Evolutionary conservation across 64 coral and sea anemone species (phyloP).

Genomic region (Stichodactyla helianthus): DNA sequence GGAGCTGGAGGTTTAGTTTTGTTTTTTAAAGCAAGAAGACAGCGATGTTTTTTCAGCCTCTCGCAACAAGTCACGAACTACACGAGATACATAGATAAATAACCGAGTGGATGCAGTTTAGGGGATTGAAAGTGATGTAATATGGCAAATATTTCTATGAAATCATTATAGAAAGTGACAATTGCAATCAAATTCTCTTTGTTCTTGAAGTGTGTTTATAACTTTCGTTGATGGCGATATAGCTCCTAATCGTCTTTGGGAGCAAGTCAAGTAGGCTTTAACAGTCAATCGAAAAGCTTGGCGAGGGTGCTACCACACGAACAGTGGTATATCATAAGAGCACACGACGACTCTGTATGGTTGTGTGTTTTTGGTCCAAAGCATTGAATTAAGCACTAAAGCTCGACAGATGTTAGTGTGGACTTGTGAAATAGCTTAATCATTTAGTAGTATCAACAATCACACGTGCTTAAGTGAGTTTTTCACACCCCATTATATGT

Average conservation of each 20-base stretch:
- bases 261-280: not conserved
- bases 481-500: not conserved
- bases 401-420: not conserved
- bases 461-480: not conserved
- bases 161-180: conserved; percentile 7
- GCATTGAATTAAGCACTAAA: not conserved
- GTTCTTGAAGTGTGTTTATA: not conserved
- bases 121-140: not conserved
- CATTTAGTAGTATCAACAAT: not conserved
- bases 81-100: not conserved
- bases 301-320: not conserved
- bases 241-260: not conserved
- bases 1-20: no score
- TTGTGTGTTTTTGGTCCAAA: not conserved
- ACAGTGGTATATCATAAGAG: not conserved
- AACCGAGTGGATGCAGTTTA: not conserved
- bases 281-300: not conserved
- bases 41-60: no score
- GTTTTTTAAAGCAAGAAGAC: no score
- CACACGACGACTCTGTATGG: not conserved
- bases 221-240: not conserved
- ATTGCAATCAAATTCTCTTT: not conserved
- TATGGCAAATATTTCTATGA: not conserved
- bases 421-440: not conserved
- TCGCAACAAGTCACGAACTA: not conserved